Conservation (phyloP, 1,140 invertebrate species). For the Ostrea denselamellosa region DNA sequence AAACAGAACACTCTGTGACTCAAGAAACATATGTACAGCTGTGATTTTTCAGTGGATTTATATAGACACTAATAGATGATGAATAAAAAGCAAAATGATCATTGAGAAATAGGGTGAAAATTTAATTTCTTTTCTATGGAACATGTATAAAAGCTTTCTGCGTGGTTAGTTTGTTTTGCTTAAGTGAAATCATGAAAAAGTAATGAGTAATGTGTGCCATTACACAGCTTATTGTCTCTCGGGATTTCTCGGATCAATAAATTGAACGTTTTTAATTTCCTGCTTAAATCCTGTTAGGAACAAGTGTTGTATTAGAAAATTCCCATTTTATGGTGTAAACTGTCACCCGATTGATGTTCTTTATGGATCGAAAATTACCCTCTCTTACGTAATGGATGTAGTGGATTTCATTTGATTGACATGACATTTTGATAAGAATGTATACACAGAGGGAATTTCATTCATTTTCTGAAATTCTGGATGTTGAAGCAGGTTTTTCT, state of each 20-base stretch:
- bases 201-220: not conserved
- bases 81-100: too few relatives aligned
- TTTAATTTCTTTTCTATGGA: not conserved
- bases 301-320: not conserved
- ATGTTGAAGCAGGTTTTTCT: not conserved
- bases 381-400: too few relatives aligned
- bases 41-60: too few relatives aligned
- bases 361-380: too few relatives aligned
- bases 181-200: slow-evolving; percentile 14
- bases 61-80: too few relatives aligned
- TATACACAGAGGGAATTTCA: too few relatives aligned
- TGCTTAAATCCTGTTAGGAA: not conserved
- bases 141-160: not conserved
- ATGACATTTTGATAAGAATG: too few relatives aligned
- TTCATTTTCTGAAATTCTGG: not conserved
- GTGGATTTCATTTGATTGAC: too few relatives aligned
- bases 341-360: too few relatives aligned
- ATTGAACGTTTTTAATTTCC: not conserved
- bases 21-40: too few relatives aligned
- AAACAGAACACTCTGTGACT: too few relatives aligned
- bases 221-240: not conserved
- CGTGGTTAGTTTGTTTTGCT: not conserved
- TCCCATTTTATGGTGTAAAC: too few relatives aligned
- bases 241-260: not conserved
- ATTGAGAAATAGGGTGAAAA: not conserved